A percentile compares a stretch with the other conserved stretches of the same genome.
Evolutionary conservation across 1,140 invertebrate species (phyloP).

Genomic region (Archegozetes longisetosus): DNA sequence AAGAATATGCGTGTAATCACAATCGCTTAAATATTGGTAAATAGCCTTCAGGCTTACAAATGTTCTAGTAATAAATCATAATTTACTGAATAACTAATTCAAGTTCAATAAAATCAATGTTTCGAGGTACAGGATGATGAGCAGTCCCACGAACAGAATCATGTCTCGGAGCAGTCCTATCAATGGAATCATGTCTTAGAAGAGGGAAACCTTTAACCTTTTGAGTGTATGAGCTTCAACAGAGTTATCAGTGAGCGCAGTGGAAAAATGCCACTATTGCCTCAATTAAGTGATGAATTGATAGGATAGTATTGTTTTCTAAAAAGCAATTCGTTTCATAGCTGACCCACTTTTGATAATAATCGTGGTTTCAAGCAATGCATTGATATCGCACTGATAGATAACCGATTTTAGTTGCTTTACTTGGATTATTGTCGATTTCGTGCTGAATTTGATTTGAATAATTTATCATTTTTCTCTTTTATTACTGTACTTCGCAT

Average conservation of each 20-base stretch:
- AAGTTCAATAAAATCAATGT: too few relatives aligned
- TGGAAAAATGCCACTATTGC: background rate
- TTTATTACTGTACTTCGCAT: background rate
- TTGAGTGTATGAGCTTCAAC: background rate
- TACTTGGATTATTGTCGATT: background rate
- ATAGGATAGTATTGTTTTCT: background rate
- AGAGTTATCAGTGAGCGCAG: background rate
- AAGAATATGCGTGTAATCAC: too few relatives aligned
- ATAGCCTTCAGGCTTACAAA: too few relatives aligned
- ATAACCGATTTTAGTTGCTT: background rate
- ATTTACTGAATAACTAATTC: background rate
- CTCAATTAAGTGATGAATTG: background rate
- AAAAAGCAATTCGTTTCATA: background rate
- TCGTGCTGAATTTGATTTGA: background rate
- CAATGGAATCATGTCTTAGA: too few relatives aligned
- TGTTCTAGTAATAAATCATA: background rate
- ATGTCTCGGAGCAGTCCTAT: too few relatives aligned
- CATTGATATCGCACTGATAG: background rate
- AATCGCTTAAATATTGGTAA: too few relatives aligned
- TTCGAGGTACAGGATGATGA: too few relatives aligned
- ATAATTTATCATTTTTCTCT: background rate
- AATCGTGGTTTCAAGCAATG: background rate
- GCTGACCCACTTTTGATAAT: background rate
- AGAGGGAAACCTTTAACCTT: too few relatives aligned
- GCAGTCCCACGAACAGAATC: too few relatives aligned